A percentile compares a stretch with the other conserved stretches of the same genome.
Conservation (phyloP, 2,113 vertebrate species). For the Ahaetulla prasina region DNA sequence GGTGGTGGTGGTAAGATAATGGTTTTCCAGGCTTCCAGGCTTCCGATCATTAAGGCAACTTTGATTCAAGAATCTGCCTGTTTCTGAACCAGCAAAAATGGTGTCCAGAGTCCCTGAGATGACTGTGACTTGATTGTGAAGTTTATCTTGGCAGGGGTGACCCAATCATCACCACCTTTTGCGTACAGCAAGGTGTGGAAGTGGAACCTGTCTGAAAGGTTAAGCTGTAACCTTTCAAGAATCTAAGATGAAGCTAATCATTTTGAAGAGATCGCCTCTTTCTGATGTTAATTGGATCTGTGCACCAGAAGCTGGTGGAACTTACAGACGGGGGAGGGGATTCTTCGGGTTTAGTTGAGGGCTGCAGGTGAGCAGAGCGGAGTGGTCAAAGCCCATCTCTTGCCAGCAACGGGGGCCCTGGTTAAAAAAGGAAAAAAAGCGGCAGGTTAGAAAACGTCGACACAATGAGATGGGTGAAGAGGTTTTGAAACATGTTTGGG, state of each 20-base stretch:
- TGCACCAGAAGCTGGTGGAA: not conserved
- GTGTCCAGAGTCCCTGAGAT: slow-evolving; percentile 21
- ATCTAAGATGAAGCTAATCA: slow-evolving; percentile 63
- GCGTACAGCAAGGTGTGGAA: slow-evolving; percentile 69
- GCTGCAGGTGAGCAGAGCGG: not conserved
- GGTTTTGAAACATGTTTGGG: not conserved
- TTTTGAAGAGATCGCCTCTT: slow-evolving; percentile 60
- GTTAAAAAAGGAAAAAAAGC: too few relatives aligned
- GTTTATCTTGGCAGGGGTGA: slow-evolving; percentile 75
- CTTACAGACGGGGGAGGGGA: not conserved
- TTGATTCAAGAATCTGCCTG: not conserved
- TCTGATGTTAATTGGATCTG: slow-evolving; percentile 42
- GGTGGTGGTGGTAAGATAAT: not conserved
- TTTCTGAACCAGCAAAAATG: not conserved
- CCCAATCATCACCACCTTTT: slow-evolving; percentile 77
- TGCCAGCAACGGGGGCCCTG: not conserved
- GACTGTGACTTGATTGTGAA: slow-evolving; percentile 70
- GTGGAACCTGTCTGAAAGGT: slow-evolving; percentile 75
- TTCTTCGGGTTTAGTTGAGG: not conserved
- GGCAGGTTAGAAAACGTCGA: not conserved
- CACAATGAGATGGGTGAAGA: not conserved
- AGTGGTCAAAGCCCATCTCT: not conserved
- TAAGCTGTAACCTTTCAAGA: slow-evolving; percentile 61
- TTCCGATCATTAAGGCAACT: not conserved
- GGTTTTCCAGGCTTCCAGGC: not conserved